Base-by-base conservation (phyloP, 2,888 invertebrate genomes). In the Ametastegia equiseti region DNA sequence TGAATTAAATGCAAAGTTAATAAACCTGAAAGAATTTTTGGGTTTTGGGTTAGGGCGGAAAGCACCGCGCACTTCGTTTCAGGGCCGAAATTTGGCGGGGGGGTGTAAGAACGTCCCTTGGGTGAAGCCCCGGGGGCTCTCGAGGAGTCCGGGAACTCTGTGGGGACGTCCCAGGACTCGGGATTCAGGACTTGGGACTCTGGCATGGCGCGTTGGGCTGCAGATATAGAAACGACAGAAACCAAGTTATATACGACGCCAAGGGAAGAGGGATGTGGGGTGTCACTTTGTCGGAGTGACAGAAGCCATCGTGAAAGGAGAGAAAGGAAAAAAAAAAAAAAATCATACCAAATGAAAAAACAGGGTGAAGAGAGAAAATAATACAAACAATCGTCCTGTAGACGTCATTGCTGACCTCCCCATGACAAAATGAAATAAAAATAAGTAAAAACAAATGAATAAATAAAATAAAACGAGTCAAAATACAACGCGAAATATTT, bases 1-100 rank as follows among this genome's bases (percentile, higher is more conserved):
- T 50, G 87, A 86, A 88, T 88, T 88, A 88, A 87, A 87, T 85
- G 84, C 86, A 88, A 88, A 88, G 86, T 87, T 88, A 87, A 88
- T 88, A 88, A 88, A 88, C 86, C 84, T 83, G 60, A 86, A 88
- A 87, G 87, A 87, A 87, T 87, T 87, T 75, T 86, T 85, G 85
- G 85, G 86, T 87, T 87, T 88, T 86, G 19, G 47, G 30, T 19
- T 27, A 84, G 82, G 83, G 84, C 36, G 84, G 36, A 69, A 80
- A 13, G 73, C 67, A 42, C 81, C 69, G 67, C 75, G 81, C 77
- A 69, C 50, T 83, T 54, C 80, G 77, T 81, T 80, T 79, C 80
- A 82, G 67, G 57, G 50, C 54, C 78, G 73, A 81, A 27, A n/a
- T 3, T 33, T 30, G 82, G 80, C 77, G 83, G 54, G 19, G 54